Base-by-base conservation (phyloP, 2,797 vertebrate genomes). In the Lacerta agilis region DNA sequence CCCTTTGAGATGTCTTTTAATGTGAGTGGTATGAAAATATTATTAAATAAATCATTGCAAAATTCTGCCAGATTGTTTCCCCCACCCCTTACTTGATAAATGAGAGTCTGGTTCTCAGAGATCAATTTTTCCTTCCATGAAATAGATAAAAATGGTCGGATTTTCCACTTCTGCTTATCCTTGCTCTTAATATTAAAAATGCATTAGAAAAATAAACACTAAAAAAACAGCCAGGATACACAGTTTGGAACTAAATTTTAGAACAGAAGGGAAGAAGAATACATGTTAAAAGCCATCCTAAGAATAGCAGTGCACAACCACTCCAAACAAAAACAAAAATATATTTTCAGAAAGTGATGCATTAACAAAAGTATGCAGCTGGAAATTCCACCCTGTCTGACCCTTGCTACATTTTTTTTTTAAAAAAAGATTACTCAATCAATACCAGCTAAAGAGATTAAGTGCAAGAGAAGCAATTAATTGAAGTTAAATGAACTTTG, bases 381-480 rank as follows among this genome's bases (percentile, higher is more conserved):
- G 90, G 94, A 79, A 95, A 94, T 94, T 95, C 94, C 90, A 93
- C 88, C 89, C 83, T 90, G 89, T 72, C 90, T 92, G 91, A 93
- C 91, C 92, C 81, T 83, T 89, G 91, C 67, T 93, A 93, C 94
- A 33, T 33, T 33, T 33, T 33, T 33, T 33, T 33, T 33, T 33
- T 33, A 33, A 33, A n/a, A 49, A 49, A 94, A 67, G 10, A 33
- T 55, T 83, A 83, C 94, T 95, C 94, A 95, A 96, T 95, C 93
- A 95, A 95, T 96, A 95, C 90, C 94, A 95, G 92, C 92, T 93
- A 91, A 95, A 94, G 94, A 94, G 93, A 95, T 95, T 95, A 94
- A 94, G 93, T 92, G 90, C 87, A 80, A 89, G 92, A 93, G 95
- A 93, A 96, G 95, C 93, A 94, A 94, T 96, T 95, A 95, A 94